These are phyloP conservation scores for Istiophorus platypterus DNA, from an alignment of 2,113 vertebrate genomes.

Conservation along the genomic window DNA sequence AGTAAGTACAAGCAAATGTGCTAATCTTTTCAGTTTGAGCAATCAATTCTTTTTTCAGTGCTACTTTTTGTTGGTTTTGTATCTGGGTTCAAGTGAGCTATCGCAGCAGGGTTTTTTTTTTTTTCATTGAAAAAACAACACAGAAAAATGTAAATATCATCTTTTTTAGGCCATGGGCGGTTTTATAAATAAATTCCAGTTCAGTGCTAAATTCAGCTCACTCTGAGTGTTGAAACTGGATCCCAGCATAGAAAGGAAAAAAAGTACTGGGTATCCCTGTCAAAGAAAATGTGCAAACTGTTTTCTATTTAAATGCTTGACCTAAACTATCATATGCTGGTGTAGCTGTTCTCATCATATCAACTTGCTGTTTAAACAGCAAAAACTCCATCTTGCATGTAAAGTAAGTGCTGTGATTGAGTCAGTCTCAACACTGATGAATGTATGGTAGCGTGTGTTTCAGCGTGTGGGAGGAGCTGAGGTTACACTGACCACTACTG, in stretches of 20 bases:
- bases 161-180: not conserved
- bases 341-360: slow-evolving; percentile 24
- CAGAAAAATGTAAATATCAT: not conserved
- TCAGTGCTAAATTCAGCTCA: not conserved
- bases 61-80: slow-evolving; percentile 6
- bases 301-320: slow-evolving; percentile 38
- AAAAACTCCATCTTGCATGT: slow-evolving; percentile 8
- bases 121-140: slow-evolving; percentile 8
- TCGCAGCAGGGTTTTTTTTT: not conserved
- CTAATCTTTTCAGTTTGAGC: not conserved
- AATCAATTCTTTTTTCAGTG: not conserved
- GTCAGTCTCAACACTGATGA: not conserved
- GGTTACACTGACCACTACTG: slow-evolving; percentile 3
- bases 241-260: not conserved
- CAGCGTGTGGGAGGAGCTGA: not conserved
- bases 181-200: not conserved
- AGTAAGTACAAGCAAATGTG: slow-evolving; percentile 30
- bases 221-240: slow-evolving; percentile 4
- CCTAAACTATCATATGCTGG: slow-evolving; percentile 14
- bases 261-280: not conserved
- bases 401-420: slow-evolving; percentile 17
- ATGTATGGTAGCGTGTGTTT: slow-evolving; percentile 8
- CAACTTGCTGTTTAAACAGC: slow-evolving; percentile 9
- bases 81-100: slow-evolving; percentile 2
- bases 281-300: slow-evolving; percentile 17